phyloP scores from a whole-genome alignment of 2,113 vertebrate genomes.

The Myotis brandtii region DNA sequence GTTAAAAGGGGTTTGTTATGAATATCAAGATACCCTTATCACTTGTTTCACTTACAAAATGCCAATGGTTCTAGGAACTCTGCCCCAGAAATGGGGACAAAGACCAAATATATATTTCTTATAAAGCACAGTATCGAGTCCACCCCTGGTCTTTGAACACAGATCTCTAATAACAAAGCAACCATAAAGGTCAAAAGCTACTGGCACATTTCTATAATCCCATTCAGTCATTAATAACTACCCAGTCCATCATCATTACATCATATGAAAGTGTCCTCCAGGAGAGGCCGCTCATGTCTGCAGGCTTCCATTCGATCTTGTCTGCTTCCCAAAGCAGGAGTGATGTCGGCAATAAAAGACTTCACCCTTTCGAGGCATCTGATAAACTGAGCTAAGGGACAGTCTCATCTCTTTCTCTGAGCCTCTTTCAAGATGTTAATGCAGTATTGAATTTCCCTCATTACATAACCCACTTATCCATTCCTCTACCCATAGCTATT shows the following conservation, averaged over 20 bases:
- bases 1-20: not conserved
- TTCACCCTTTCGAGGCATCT: not conserved
- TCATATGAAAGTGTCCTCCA: not conserved
- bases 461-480: not conserved
- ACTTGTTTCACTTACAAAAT: not conserved
- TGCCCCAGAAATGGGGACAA: not conserved
- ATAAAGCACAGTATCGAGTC: not conserved
- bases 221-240: not conserved
- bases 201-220: not conserved
- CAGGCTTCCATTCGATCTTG: not conserved
- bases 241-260: not conserved
- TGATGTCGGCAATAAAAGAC: not conserved
- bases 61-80: not conserved
- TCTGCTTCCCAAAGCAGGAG: not conserved
- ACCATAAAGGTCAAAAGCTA: not conserved
- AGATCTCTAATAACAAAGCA: not conserved
- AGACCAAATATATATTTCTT: not conserved
- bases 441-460: not conserved
- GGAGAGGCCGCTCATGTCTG: not conserved
- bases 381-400: not conserved
- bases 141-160: not conserved
- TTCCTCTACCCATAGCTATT: not conserved
- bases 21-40: not conserved
- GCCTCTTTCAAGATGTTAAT: not conserved
- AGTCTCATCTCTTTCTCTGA: not conserved